phyloP scores from a whole-genome alignment of 1,140 invertebrate genomes.

The Steinernema feltiae region DNA sequence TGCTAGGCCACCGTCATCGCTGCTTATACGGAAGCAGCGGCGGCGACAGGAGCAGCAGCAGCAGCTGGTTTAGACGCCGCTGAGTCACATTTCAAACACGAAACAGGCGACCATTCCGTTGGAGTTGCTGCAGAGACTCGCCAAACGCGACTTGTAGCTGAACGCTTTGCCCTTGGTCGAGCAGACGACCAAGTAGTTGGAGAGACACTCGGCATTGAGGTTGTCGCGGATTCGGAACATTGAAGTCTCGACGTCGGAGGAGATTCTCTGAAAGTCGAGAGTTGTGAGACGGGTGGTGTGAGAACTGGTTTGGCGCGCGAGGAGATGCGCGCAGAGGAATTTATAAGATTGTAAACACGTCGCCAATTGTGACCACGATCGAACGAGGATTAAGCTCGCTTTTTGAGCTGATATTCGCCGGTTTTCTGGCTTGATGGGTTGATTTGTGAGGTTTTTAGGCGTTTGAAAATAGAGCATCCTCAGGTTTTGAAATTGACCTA shows the following conservation, averaged over 20 bases:
- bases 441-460: no score
- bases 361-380: no score
- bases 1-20: background rate
- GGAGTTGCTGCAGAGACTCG: background rate
- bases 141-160: background rate
- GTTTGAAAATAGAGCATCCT: no score
- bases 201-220: slow-evolving; percentile 3
- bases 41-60: no score
- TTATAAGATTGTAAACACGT: background rate
- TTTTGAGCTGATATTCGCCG: no score
- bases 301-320: background rate
- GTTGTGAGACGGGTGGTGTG: background rate
- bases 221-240: slow-evolving; percentile 11
- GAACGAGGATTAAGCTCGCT: no score
- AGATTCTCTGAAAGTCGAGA: background rate
- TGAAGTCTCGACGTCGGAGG: slow-evolving; percentile 1
- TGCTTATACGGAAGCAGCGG: no score
- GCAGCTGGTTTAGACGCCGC: background rate
- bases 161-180: slow-evolving; percentile 4
- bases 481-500: no score
- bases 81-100: background rate
- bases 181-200: slow-evolving; percentile 4
- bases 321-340: background rate
- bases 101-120: slow-evolving; percentile 9
- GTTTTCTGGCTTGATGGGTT: no score